Conservation (phyloP, 2,888 invertebrate species). For the Metopia argyrocephala region DNA sequence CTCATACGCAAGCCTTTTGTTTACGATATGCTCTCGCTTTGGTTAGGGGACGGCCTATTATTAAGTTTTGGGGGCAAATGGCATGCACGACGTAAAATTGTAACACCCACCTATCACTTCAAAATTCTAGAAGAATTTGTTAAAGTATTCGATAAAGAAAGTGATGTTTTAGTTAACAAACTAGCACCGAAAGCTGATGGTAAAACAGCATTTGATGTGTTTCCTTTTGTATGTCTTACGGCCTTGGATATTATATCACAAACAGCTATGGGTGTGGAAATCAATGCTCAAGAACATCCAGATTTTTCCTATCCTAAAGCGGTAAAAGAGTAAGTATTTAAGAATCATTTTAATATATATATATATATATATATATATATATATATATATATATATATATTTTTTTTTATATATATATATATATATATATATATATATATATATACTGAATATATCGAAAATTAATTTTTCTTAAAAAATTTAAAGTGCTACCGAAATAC, state of each 20-base stretch:
- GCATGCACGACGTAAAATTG: constrained; percentile 45
- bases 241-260: constrained; percentile 65
- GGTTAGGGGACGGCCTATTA: constrained; percentile 49
- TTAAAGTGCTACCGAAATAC: constrained; percentile 47
- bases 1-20: constrained; percentile 17
- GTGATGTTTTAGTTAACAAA: constrained; percentile 80
- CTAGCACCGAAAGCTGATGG: constrained; percentile 77
- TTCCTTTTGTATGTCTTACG: constrained; percentile 56
- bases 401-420: too few species aligned
- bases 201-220: constrained; percentile 68
- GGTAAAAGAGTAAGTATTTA: constrained; percentile 81
- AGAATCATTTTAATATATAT: too few species aligned
- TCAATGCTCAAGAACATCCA: constrained; percentile 80
- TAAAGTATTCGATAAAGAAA: constrained; percentile 83
- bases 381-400: too few species aligned
- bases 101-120: constrained; percentile 86
- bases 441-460: neutral
- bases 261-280: constrained; percentile 74
- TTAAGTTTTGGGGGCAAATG: constrained; percentile 39
- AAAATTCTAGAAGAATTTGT: constrained; percentile 86
- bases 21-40: constrained; percentile 29
- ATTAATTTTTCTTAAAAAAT: neutral
- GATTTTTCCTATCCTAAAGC: constrained; percentile 85
- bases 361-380: too few species aligned
- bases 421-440: too few species aligned